A percentile compares a stretch with the other conserved stretches of the same genome.
Conservation (phyloP, 2,113 vertebrate genomes). For the Synodontis membranacea region DNA sequence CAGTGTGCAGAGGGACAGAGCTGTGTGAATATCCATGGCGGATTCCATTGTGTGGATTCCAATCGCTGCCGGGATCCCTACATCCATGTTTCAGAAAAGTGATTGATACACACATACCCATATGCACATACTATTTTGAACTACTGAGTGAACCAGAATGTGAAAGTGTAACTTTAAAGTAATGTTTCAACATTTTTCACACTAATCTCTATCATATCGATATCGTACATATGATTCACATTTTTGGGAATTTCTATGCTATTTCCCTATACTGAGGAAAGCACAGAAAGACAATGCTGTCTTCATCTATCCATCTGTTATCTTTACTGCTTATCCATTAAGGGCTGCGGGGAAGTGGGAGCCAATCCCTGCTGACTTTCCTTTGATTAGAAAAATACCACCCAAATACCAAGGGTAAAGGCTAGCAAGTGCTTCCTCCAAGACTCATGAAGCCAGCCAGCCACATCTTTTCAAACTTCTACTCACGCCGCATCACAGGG, state of each 20-base stretch:
- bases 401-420: background rate
- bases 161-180: background rate
- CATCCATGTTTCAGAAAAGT: conserved; percentile 86
- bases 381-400: too few species aligned
- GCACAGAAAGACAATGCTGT: too few species aligned
- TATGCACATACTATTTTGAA: background rate
- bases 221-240: background rate
- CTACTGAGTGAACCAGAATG: background rate
- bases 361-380: too few species aligned
- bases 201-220: background rate
- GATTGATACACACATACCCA: conserved; percentile 58
- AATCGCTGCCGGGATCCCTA: conserved; percentile 86
- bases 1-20: conserved; percentile 81
- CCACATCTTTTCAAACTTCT: background rate
- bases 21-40: conserved; percentile 84
- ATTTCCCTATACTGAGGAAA: background rate
- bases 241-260: background rate
- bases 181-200: background rate
- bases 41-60: conserved; percentile 83
- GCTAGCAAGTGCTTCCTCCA: background rate
- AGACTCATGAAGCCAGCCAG: background rate
- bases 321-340: too few species aligned
- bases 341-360: too few species aligned
- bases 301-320: too few species aligned
- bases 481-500: background rate